Conservation (phyloP, 2,888 invertebrate species). For the Slavum lentiscoides region DNA sequence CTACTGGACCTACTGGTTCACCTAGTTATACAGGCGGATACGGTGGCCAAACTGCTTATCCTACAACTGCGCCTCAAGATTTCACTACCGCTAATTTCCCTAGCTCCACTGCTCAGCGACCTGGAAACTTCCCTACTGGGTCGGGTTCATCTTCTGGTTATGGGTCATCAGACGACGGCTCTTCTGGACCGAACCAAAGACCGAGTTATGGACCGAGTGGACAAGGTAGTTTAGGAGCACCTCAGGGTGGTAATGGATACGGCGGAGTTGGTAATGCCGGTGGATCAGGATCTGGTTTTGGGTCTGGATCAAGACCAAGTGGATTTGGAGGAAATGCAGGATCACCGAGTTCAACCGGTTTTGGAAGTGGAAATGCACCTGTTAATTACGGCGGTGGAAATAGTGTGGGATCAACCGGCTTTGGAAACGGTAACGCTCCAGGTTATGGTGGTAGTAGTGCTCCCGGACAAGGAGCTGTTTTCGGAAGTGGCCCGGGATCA, state of each 20-base stretch:
- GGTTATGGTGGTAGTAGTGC: conserved; percentile 56
- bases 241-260: conserved; percentile 47
- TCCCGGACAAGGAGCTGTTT: conserved; percentile 56
- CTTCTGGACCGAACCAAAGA: not conserved
- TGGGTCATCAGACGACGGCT: not conserved
- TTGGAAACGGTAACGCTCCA: conserved; percentile 55
- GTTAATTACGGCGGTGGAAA: conserved; percentile 53
- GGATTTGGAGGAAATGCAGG: conserved; percentile 54
- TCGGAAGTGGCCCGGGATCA: conserved; percentile 54
- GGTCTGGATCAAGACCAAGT: conserved; percentile 42
- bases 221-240: conserved; percentile 43
- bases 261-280: conserved; percentile 55
- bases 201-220: conserved; percentile 49
- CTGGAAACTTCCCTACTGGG: conserved; percentile 36
- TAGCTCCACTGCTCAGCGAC: conserved; percentile 24
- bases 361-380: conserved; percentile 55
- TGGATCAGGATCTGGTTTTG: conserved; percentile 45
- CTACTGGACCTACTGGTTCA: conserved; percentile 41
- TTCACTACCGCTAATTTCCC: conserved; percentile 45
- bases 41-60: conserved; percentile 56
- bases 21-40: conserved; percentile 57
- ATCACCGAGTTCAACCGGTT: conserved; percentile 54
- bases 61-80: conserved; percentile 37
- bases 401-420: conserved; percentile 55
- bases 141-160: conserved; percentile 16